Base-by-base conservation (phyloP, 1,140 invertebrate species). In the Argopecten irradians region DNA sequence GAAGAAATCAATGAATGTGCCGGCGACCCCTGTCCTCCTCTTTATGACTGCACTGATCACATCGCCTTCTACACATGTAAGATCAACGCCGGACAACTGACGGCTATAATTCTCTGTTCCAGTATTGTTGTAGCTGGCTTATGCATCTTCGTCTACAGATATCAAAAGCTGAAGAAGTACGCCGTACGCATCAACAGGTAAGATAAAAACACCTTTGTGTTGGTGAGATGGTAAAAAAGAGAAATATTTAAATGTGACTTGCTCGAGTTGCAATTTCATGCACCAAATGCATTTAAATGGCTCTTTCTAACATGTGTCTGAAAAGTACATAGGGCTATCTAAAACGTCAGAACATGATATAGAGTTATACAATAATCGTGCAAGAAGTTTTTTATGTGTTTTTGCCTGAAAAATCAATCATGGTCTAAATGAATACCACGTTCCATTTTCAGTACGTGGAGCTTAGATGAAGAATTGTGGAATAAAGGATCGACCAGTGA, bases 1-100 rank as follows among this genome's bases (percentile, higher is more conserved):
- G 87, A 39, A 8, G 90, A 92, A 34, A 92, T 88, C 1, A 86
- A 92, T 83, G 91, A 92, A 87, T 91, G 91, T 84, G 22, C 82
- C 0, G 43, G 82, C 1, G 86, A 83, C 28, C 88, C 91, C 19
- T 92, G 91, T 87, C 86, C 89, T 55, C 82, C 88, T 19, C 84
- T 91, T 28, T 90, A 84, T 39, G 90, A 91, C 41, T 91, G 90
- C 41, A 36, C 87, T 33, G 85, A 91, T 36, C 35, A 87, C 33
- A 83, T 90, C 71, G 89, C 71, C 32, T 55, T 39, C 39, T 87
- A 89, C 43, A 84, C 87, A 84, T 91, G 91, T 89, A 82, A 88
- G 14, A 82, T 90, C 32, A 90, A 90, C 71, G 32, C 22, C 11
- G 55, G 55, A n/a, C 11, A 71, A 5, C n/a, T 71, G n/a, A 5